A percentile compares a stretch with the other conserved stretches of the same genome.
These are phyloP conservation scores for Parnassius glacialis DNA, from an alignment of 2,888 invertebrate genomes.

Conservation along the genomic window DNA sequence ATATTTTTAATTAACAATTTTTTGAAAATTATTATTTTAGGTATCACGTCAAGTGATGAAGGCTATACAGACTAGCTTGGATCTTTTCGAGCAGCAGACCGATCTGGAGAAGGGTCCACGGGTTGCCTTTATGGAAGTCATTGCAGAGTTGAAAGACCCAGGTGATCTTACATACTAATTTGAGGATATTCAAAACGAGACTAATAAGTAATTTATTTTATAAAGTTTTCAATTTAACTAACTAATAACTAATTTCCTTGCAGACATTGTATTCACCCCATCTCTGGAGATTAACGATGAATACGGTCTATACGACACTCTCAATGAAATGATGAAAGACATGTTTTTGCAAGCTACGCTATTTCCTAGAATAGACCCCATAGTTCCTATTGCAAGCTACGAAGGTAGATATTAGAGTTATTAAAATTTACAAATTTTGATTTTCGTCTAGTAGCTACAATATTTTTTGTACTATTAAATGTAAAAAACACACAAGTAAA, in stretches of 20 bases:
- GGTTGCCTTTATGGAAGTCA: slow-evolving; percentile 88
- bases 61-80: slow-evolving; percentile 73
- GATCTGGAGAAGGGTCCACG: slow-evolving; percentile 76
- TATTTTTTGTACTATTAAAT: no score
- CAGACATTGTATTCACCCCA: slow-evolving; percentile 86
- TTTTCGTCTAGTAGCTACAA: no score
- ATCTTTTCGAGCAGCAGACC: slow-evolving; percentile 82
- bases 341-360: slow-evolving; percentile 87
- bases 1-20: neutral
- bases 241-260: slow-evolving; percentile 25
- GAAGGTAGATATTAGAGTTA: slow-evolving; percentile 48
- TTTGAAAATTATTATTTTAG: slow-evolving; percentile 37
- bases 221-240: neutral
- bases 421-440: no score
- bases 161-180: slow-evolving; percentile 47
- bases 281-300: slow-evolving; percentile 84
- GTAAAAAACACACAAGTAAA: no score
- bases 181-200: no score
- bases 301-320: slow-evolving; percentile 84
- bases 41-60: slow-evolving; percentile 69
- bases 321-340: slow-evolving; percentile 87
- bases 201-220: neutral
- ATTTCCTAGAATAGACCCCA: slow-evolving; percentile 84
- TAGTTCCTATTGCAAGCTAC: slow-evolving; percentile 63
- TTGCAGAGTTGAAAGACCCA: slow-evolving; percentile 86